Percentiles rank a stretch among this genome's conserved stretches.
phyloP scores from a whole-genome alignment of 2,113 vertebrate genomes.

The Perccottus glenii region DNA sequence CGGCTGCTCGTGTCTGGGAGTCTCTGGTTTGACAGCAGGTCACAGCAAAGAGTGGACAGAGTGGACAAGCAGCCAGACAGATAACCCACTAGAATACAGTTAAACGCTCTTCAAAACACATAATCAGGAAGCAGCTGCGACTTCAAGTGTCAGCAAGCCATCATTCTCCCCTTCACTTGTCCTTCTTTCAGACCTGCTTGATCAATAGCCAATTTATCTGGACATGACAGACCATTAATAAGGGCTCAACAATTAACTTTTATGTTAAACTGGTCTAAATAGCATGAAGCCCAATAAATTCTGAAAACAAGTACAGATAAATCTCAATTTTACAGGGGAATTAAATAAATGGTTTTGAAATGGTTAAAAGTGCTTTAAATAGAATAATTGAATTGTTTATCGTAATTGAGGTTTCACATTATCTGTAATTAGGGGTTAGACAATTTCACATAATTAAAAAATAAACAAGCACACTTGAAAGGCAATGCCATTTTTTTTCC shows the following conservation, averaged over 20 bases:
- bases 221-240: background rate
- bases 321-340: slow-evolving; percentile 1
- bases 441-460: slow-evolving; percentile 19
- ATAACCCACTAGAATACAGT: slow-evolving; percentile 24
- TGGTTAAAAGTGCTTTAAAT: slow-evolving; percentile 30
- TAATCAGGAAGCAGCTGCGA: slow-evolving; percentile 10
- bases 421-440: slow-evolving; percentile 47
- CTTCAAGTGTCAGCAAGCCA: slow-evolving; percentile 18
- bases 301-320: background rate
- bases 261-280: no score
- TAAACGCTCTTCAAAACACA: slow-evolving; percentile 37
- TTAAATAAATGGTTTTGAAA: slow-evolving; percentile 19
- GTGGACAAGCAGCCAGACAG: slow-evolving; percentile 25
- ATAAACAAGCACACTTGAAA: slow-evolving; percentile 20
- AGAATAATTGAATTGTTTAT: slow-evolving; percentile 39
- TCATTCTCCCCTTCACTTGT: background rate
- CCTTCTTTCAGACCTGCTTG: slow-evolving; percentile 11
- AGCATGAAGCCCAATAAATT: no score
- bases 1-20: slow-evolving; percentile 17
- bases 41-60: slow-evolving; percentile 23
- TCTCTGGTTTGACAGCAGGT: slow-evolving; percentile 24
- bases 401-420: slow-evolving; percentile 24
- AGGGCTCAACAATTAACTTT: no score
- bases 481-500: slow-evolving; percentile 21
- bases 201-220: slow-evolving; percentile 19